Evolutionary conservation across 2,113 vertebrate genomes (phyloP).

Genomic region (Heliornis fulica): DNA sequence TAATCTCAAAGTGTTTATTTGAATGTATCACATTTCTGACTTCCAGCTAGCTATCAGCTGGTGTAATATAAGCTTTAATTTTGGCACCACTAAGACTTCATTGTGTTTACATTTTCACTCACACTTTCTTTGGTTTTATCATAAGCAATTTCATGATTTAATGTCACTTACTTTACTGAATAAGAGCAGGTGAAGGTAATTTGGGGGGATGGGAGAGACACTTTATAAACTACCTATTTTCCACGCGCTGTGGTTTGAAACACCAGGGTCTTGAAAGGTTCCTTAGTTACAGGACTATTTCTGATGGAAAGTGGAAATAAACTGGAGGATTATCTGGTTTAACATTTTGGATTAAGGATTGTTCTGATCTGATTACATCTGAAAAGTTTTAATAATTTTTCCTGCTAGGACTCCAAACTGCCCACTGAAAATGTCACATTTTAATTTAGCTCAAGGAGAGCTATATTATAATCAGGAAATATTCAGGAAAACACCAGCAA

Average conservation of each 20-base stretch:
- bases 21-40: slow-evolving; percentile 50
- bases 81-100: slow-evolving; percentile 26
- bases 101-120: slow-evolving; percentile 50
- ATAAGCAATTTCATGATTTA: slow-evolving; percentile 37
- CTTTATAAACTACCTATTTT: neutral
- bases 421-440: neutral
- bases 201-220: neutral
- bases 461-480: neutral
- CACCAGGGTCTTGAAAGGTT: neutral
- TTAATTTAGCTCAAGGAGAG: neutral
- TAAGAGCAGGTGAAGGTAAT: neutral
- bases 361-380: neutral
- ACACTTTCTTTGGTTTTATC: slow-evolving; percentile 54
- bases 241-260: neutral
- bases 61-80: slow-evolving; percentile 52
- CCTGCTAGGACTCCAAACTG: neutral
- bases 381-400: neutral
- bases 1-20: slow-evolving; percentile 63
- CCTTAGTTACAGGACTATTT: neutral
- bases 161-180: slow-evolving; percentile 2
- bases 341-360: neutral
- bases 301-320: neutral
- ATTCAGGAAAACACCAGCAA: neutral
- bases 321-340: neutral
- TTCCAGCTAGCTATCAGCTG: slow-evolving; percentile 53